Conservation (phyloP, 2,797 vertebrate species). For the Pteronotus mesoamericanus region DNA sequence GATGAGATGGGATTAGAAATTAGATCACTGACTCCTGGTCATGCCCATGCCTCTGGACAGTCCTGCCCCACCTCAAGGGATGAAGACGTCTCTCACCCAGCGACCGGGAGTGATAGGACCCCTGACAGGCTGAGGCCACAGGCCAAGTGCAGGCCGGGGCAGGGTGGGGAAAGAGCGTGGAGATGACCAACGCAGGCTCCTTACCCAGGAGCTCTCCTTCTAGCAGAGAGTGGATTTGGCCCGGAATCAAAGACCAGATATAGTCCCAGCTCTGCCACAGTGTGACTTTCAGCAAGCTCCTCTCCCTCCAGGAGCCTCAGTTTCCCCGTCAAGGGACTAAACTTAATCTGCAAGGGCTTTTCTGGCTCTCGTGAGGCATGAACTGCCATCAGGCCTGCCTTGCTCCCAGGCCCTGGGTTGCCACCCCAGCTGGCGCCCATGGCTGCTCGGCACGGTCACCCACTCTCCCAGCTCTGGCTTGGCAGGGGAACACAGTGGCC, state of each 20-base stretch:
- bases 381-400: too few species aligned
- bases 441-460: background rate
- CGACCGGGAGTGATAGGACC: background rate
- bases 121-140: background rate
- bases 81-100: too few species aligned
- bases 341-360: background rate
- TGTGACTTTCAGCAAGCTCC: background rate
- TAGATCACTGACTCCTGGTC: background rate
- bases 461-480: background rate
- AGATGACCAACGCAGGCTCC: fast-evolving
- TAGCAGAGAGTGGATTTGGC: background rate
- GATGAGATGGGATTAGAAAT: background rate
- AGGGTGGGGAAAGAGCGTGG: fast-evolving
- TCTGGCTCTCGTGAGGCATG: background rate
- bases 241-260: background rate
- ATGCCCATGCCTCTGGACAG: background rate
- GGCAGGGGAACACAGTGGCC: background rate
- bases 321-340: background rate
- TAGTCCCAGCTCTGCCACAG: background rate
- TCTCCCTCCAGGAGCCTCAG: background rate
- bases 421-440: too few species aligned
- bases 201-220: fast-evolving
- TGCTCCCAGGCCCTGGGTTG: background rate
- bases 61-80: background rate
- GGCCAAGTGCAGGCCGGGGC: background rate